Evolutionary conservation across 1,140 invertebrate species (phyloP).

Genomic region (Acromyrmex heyeri): DNA sequence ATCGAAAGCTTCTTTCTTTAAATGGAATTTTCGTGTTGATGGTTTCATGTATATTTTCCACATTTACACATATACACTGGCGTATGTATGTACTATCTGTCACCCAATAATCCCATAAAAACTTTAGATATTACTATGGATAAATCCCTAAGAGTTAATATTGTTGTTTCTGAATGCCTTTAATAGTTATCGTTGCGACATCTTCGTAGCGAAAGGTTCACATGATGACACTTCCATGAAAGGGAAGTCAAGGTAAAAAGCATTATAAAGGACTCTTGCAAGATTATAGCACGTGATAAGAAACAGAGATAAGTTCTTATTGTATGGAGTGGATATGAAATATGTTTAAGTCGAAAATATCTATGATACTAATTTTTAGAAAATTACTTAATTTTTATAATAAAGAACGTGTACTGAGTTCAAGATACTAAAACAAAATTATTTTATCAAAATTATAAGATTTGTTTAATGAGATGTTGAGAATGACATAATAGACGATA

Average conservation of each 20-base stretch:
- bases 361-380: no score
- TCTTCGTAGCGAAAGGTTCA: neutral
- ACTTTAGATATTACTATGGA: slow-evolving; percentile 2
- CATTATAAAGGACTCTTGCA: slow-evolving; percentile 23
- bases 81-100: slow-evolving; percentile 32
- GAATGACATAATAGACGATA: neutral
- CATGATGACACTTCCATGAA: slow-evolving; percentile 25
- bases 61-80: slow-evolving; percentile 5
- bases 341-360: slow-evolving; percentile 9
- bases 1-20: neutral
- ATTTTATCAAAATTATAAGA: neutral
- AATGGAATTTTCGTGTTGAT: slow-evolving; percentile 11
- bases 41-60: neutral
- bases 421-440: neutral
- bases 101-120: slow-evolving; percentile 44
- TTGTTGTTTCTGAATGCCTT: slow-evolving; percentile 15
- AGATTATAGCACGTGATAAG: slow-evolving; percentile 20
- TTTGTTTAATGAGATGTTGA: neutral
- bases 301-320: slow-evolving; percentile 35
- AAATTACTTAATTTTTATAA: neutral
- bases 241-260: slow-evolving; percentile 22
- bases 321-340: neutral
- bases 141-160: slow-evolving; percentile 52
- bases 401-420: neutral
- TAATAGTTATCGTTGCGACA: neutral